Percentiles rank a stretch among this genome's conserved stretches.
Evolutionary conservation across 2,113 vertebrate species (phyloP).

Genomic region (Rattus rattus): DNA sequence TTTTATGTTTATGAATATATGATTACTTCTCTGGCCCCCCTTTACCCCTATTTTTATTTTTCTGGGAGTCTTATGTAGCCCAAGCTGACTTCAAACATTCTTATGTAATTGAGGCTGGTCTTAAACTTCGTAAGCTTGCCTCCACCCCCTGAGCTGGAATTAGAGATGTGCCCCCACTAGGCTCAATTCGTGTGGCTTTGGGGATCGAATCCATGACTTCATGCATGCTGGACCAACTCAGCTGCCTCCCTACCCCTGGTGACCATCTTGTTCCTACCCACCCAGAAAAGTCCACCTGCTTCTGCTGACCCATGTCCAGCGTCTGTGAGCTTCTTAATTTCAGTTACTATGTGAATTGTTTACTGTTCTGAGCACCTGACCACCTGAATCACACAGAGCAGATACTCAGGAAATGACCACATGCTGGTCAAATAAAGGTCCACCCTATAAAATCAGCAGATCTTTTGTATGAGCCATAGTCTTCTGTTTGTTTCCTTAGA

Average conservation of each 20-base stretch:
- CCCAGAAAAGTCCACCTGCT: not conserved
- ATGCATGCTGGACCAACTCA: not conserved
- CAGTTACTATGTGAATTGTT: not conserved
- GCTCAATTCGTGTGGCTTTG: too few relatives aligned
- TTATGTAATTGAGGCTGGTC: not conserved
- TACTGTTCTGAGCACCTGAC: not conserved
- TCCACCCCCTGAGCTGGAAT: not conserved
- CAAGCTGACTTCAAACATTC: not conserved
- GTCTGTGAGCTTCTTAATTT: not conserved
- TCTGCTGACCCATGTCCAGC: not conserved
- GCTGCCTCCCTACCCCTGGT: not conserved
- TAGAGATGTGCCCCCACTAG: too few relatives aligned
- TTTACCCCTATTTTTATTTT: not conserved
- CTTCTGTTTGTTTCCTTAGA: not conserved
- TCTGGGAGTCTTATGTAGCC: not conserved
- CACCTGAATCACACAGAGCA: constrained; percentile 11
- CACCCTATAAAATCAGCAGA: not conserved
- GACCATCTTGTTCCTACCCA: not conserved
- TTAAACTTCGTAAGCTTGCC: not conserved
- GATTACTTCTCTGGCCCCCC: not conserved
- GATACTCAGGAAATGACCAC: constrained; percentile 17
- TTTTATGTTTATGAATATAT: not conserved
- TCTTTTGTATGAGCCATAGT: not conserved
- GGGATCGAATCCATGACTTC: not conserved
- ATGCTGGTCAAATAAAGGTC: not conserved